phyloP scores from a whole-genome alignment of 2,113 vertebrate species.

The Ariopsis seemanni region DNA sequence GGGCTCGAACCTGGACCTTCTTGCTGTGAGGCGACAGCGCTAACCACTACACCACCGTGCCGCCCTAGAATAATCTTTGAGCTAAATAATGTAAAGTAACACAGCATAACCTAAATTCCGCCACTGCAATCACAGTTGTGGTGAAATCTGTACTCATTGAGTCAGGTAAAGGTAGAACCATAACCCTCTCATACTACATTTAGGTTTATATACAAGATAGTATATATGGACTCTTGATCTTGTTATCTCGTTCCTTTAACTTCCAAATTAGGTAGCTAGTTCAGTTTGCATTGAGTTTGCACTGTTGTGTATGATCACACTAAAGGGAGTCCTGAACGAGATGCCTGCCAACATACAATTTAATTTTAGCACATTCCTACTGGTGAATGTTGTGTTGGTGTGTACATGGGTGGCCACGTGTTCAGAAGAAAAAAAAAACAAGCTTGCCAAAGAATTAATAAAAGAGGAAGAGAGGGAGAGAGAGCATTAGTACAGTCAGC shows the following conservation, averaged over 20 bases:
- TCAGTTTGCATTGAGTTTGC: neutral
- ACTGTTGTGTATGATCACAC: neutral
- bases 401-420: neutral
- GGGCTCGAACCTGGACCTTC: no score
- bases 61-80: neutral
- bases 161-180: neutral
- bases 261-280: neutral
- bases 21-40: no score
- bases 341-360: conserved; percentile 2
- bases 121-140: neutral
- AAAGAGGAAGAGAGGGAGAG: conserved; percentile 25
- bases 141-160: neutral
- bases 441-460: conserved; percentile 1
- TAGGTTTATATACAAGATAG: neutral
- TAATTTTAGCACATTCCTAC: conserved; percentile 5
- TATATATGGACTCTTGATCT: neutral
- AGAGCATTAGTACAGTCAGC: neutral
- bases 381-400: conserved; percentile 10
- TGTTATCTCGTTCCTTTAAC: neutral
- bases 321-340: neutral
- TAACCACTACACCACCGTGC: no score
- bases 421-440: neutral
- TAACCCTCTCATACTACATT: neutral
- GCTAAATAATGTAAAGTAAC: neutral
- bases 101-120: neutral